phyloP scores from a whole-genome alignment of 2,113 vertebrate genomes.

The Tupaia tana region DNA sequence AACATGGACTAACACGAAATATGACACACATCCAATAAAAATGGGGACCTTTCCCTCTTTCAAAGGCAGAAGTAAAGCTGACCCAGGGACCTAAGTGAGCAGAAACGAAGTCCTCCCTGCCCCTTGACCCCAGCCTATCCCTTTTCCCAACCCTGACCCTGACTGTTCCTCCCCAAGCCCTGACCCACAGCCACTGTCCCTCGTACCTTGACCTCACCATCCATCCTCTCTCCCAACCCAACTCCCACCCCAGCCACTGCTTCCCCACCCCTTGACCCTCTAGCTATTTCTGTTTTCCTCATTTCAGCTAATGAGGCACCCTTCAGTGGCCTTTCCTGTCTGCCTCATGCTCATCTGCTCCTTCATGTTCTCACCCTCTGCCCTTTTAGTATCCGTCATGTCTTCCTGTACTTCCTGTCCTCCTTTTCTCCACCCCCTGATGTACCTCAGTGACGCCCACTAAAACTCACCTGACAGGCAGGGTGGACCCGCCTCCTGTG shows the following conservation, averaged over 20 bases:
- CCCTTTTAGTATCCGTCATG: background rate
- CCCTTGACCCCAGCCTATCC: background rate
- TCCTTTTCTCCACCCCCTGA: too few species aligned
- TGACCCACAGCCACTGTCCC: background rate
- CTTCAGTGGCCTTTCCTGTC: background rate
- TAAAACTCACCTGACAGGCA: background rate
- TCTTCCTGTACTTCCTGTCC: background rate
- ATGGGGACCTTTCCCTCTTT: background rate
- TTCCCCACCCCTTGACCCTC: too few species aligned
- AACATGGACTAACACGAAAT: background rate
- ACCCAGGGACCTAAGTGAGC: background rate
- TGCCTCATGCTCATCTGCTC: fast-evolving
- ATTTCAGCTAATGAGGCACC: background rate
- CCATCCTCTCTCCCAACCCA: background rate
- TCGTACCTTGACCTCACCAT: background rate
- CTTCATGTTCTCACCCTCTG: background rate
- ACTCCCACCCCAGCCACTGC: too few species aligned
- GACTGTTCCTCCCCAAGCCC: background rate
- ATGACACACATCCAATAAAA: background rate
- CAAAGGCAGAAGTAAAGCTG: background rate
- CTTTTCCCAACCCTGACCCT: background rate
- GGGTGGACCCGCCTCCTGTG: background rate
- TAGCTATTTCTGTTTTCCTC: too few species aligned
- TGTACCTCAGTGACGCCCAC: background rate
- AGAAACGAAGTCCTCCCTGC: background rate